A percentile compares a stretch with the other conserved stretches of the same genome.
Conservation (phyloP, 2,888 invertebrate species). For the Thereva nobilitata region DNA sequence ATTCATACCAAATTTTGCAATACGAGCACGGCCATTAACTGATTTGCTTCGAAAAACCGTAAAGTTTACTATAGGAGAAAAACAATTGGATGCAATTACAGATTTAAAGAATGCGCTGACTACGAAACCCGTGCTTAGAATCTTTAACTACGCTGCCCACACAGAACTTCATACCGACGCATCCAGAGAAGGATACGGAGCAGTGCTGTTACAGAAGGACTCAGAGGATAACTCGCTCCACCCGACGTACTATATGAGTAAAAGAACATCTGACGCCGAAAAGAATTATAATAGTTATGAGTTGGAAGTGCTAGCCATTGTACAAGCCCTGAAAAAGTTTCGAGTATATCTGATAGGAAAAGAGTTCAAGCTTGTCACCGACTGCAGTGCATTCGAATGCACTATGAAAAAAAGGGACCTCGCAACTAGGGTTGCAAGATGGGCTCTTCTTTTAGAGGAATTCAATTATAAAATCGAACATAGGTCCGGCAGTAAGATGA, state of each 20-base stretch:
- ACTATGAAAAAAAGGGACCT: constrained; percentile 42
- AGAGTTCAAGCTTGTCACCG: constrained; percentile 41
- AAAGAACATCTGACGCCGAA: constrained; percentile 47
- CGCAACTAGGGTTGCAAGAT: constrained; percentile 39
- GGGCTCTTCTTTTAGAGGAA: constrained; percentile 44
- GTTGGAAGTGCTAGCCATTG: constrained; percentile 33
- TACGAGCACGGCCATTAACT: too few species aligned
- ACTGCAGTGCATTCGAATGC: constrained; percentile 41
- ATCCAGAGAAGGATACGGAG: too few species aligned
- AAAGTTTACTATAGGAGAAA: too few species aligned
- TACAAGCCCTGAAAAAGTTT: constrained; percentile 7
- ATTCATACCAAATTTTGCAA: too few species aligned
- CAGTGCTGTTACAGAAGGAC: too few species aligned
- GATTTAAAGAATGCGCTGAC: too few species aligned
- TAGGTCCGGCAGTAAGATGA: constrained; percentile 40
- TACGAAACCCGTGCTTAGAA: too few species aligned
- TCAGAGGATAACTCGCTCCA: too few species aligned
- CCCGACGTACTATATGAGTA: constrained; percentile 25
- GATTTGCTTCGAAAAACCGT: too few species aligned
- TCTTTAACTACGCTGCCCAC: too few species aligned
- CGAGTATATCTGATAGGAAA: constrained; percentile 36
- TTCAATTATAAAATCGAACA: constrained; percentile 44
- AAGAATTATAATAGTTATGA: constrained; percentile 40
- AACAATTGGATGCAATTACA: too few species aligned
- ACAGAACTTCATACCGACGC: too few species aligned